Evolutionary conservation across 2,888 invertebrate species (phyloP).

Genomic region (Chymomyza fuscimana): DNA sequence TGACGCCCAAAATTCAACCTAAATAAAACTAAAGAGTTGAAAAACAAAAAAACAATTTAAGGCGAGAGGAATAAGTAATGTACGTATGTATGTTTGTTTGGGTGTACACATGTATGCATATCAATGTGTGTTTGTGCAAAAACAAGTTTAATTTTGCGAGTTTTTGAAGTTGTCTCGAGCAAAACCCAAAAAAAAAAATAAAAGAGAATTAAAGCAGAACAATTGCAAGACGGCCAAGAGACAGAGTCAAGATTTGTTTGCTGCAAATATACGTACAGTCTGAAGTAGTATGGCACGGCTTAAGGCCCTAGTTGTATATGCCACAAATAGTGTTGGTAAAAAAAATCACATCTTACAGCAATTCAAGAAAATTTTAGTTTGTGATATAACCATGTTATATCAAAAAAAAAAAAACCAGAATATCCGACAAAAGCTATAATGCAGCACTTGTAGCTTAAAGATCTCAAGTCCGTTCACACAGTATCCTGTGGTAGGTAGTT

Average conservation of each 20-base stretch:
- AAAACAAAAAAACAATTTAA: slow-evolving; percentile 28
- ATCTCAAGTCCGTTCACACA: no score
- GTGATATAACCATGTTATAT: no score
- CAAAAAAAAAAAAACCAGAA: no score
- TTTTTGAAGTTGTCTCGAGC: slow-evolving; percentile 32
- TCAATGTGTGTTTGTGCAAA: slow-evolving; percentile 38
- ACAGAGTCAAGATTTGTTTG: no score
- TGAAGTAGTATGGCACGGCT: not conserved
- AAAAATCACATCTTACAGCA: no score
- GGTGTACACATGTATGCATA: slow-evolving; percentile 14
- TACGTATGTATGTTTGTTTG: slow-evolving; percentile 22
- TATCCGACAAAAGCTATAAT: no score
- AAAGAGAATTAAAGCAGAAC: slow-evolving; percentile 53
- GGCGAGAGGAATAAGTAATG: slow-evolving; percentile 49
- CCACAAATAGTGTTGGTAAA: no score
- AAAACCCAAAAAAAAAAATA: slow-evolving; percentile 42
- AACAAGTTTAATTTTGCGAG: slow-evolving; percentile 62
- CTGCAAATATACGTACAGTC: not conserved
- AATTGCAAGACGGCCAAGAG: slow-evolving; percentile 49
- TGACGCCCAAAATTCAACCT: slow-evolving; percentile 58
- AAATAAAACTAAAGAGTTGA: slow-evolving; percentile 35
- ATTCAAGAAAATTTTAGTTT: no score
- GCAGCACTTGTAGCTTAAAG: no score
- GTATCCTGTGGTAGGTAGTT: no score
- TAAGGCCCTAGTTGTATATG: no score